phyloP scores from a whole-genome alignment of 2,113 vertebrate genomes.

The Vireo altiloquus region DNA sequence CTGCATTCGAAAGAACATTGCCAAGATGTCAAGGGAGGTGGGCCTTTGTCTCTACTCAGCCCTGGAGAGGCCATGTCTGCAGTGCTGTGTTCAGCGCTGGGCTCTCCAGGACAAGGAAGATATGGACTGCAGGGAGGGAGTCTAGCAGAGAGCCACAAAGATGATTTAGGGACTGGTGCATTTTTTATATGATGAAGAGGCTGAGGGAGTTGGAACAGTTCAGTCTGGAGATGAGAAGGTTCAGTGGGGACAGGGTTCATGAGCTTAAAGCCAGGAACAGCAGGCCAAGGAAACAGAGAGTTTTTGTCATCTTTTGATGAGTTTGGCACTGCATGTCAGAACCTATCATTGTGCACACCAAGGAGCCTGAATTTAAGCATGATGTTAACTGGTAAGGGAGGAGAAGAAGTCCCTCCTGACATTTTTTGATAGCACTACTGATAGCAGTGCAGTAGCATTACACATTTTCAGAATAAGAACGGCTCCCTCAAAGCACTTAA shows the following conservation, averaged over 20 bases:
- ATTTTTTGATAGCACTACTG: neutral
- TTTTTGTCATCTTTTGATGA: neutral
- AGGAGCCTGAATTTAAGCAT: neutral
- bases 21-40: neutral
- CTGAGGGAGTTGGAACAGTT: neutral
- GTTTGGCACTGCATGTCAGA: neutral
- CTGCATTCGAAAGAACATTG: neutral
- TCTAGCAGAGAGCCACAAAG: neutral
- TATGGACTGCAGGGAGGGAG: neutral
- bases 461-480: neutral
- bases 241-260: neutral
- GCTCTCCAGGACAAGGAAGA: neutral
- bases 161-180: neutral
- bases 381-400: neutral
- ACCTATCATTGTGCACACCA: accelerated
- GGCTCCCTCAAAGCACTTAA: neutral
- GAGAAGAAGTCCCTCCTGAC: neutral
- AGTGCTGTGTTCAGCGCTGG: too few species aligned
- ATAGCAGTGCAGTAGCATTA: neutral
- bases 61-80: neutral
- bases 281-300: neutral
- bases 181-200: neutral
- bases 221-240: neutral
- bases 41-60: neutral
- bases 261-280: neutral